These are phyloP conservation scores for Penaeus japonicus DNA, from an alignment of 1,140 invertebrate species.

Conservation along the genomic window DNA sequence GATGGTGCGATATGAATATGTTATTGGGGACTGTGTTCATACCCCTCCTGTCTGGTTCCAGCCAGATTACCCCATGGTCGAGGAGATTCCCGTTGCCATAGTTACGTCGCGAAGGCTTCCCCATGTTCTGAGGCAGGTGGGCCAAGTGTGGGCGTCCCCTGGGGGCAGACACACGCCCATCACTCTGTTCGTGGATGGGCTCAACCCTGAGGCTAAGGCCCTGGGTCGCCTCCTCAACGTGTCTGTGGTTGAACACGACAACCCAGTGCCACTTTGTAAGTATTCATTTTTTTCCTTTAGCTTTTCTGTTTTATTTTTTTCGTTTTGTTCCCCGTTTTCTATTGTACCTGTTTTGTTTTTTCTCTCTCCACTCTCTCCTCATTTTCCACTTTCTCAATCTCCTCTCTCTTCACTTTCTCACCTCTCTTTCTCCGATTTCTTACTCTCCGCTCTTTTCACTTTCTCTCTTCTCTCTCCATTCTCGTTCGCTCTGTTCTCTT, in stretches of 20 bases:
- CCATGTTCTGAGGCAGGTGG: slow-evolving; percentile 58
- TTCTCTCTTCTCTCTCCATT: too few species aligned
- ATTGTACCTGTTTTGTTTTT: too few species aligned
- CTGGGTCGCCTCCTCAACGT: slow-evolving; percentile 35
- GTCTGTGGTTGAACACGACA: slow-evolving; percentile 19
- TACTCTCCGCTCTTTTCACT: too few species aligned
- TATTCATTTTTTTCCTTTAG: too few species aligned
- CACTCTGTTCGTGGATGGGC: slow-evolving; percentile 70
- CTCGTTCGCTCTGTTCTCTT: too few species aligned
- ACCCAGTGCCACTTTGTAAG: slow-evolving; percentile 1
- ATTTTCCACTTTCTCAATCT: too few species aligned
- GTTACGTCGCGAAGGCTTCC: slow-evolving; percentile 38
- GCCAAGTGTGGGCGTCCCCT: slow-evolving; percentile 66
- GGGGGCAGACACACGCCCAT: slow-evolving; percentile 65
- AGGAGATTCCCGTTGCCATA: slow-evolving; percentile 47
- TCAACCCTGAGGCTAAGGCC: slow-evolving; percentile 29
- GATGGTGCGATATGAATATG: background rate
- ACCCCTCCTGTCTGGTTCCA: background rate
- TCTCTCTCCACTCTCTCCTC: too few species aligned
- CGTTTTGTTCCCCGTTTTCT: too few species aligned
- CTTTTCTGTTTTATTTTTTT: too few species aligned
- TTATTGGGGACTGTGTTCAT: too few species aligned
- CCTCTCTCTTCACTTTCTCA: too few species aligned
- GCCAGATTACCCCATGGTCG: background rate
- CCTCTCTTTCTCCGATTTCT: too few species aligned